These are phyloP conservation scores for Hetaerina americana DNA, from an alignment of 1,140 invertebrate genomes.

Conservation along the genomic window DNA sequence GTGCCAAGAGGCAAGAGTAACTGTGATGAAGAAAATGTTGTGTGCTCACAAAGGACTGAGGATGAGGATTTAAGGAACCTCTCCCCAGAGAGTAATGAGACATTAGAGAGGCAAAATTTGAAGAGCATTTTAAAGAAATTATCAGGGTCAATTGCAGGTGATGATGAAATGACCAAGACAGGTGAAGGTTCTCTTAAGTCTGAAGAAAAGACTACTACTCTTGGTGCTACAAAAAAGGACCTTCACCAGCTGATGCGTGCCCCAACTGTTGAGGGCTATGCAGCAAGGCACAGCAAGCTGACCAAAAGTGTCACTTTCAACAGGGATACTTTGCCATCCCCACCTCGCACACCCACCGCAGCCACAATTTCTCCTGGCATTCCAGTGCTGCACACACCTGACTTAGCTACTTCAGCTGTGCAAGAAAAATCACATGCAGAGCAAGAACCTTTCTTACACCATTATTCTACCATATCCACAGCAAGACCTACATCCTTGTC, in stretches of 20 bases:
- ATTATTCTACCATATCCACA: constrained; percentile 5
- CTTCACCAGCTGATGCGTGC: constrained; percentile 45
- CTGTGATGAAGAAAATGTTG: constrained; percentile 2
- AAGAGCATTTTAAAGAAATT: constrained; percentile 77
- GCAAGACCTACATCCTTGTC: not conserved
- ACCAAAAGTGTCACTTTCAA: constrained; percentile 81
- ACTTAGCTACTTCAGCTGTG: constrained; percentile 11
- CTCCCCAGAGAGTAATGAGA: constrained; percentile 67
- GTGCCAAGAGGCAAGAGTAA: not conserved
- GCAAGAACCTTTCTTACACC: constrained; percentile 4
- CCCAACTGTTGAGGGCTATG: constrained; percentile 66
- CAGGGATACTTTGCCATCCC: constrained; percentile 64
- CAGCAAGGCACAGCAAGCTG: constrained; percentile 71
- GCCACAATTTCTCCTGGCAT: not conserved
- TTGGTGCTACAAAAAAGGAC: constrained; percentile 5
- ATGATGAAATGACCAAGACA: not conserved
- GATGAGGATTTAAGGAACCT: constrained; percentile 11
- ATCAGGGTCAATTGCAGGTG: constrained; percentile 27
- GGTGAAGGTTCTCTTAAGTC: constrained; percentile 6
- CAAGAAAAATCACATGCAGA: constrained; percentile 9
- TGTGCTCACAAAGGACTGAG: too few relatives aligned
- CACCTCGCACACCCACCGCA: constrained; percentile 32
- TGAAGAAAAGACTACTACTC: not conserved
- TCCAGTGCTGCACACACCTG: constrained; percentile 4
- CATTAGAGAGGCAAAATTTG: constrained; percentile 59